Percentiles rank a stretch among this genome's conserved stretches.
These are phyloP conservation scores for Microplitis mediator DNA, from an alignment of 1,140 invertebrate genomes.

Conservation along the genomic window DNA sequence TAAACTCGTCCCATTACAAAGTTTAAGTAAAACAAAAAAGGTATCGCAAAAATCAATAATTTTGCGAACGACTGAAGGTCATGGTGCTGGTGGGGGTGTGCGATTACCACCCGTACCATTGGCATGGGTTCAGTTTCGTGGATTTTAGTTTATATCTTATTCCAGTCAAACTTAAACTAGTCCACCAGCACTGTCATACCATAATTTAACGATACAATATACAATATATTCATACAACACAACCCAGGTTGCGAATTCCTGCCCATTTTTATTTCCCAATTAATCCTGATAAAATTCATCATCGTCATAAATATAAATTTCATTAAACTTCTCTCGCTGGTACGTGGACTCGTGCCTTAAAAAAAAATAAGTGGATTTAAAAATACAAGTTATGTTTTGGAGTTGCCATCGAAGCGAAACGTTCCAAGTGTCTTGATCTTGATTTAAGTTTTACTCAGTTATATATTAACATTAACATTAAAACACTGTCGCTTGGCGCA, in stretches of 20 bases:
- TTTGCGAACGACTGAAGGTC: neutral
- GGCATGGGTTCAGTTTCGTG: neutral
- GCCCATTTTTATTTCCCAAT: conserved; percentile 8
- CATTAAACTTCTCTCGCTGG: too few species aligned
- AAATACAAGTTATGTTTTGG: too few species aligned
- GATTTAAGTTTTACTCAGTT: neutral
- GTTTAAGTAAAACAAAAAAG: neutral
- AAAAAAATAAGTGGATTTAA: too few species aligned
- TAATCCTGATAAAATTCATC: too few species aligned
- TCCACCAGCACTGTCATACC: too few species aligned
- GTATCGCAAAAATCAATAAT: neutral
- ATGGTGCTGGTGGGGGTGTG: neutral
- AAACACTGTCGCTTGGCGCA: neutral
- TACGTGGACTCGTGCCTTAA: too few species aligned
- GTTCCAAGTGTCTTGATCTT: neutral
- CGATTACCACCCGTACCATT: neutral
- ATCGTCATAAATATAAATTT: too few species aligned
- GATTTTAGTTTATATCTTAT: too few species aligned
- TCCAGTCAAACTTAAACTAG: too few species aligned
- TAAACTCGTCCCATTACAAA: neutral
- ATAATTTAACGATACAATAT: too few species aligned
- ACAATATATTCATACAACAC: too few species aligned
- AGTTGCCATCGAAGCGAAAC: neutral
- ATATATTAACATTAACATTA: neutral
- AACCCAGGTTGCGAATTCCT: conserved; percentile 25